Percentiles rank a stretch among this genome's conserved stretches.
Conservation (phyloP, 2,797 vertebrate species). For the Cichlasoma orientale region DNA sequence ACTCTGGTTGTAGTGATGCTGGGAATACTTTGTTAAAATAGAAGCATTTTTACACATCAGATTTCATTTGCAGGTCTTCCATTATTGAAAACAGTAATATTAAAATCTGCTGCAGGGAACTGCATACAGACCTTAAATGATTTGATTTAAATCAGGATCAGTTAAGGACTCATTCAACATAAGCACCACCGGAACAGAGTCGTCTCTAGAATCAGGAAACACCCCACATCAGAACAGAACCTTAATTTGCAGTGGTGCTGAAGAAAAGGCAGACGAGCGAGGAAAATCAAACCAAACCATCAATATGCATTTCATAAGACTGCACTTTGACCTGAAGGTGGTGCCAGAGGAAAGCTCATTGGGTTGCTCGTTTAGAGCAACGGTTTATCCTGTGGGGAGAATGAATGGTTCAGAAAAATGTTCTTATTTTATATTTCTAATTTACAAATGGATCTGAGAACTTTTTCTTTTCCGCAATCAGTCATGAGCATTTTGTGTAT, state of each 20-base stretch:
- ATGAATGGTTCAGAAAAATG: not conserved
- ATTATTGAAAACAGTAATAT: not conserved
- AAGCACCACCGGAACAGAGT: not conserved
- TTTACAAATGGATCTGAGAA: not conserved
- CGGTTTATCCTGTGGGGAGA: constrained; percentile 7
- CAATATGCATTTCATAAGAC: not conserved
- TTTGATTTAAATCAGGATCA: not conserved
- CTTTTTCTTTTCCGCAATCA: not conserved
- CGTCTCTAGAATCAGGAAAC: no score
- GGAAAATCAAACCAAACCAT: not conserved
- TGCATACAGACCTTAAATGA: not conserved
- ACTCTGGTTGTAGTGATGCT: not conserved
- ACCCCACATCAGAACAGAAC: no score
- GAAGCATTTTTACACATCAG: not conserved
- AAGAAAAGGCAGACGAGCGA: not conserved
- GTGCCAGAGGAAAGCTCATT: not conserved
- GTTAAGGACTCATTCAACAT: not conserved
- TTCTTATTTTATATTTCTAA: not conserved
- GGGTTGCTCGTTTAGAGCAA: not conserved
- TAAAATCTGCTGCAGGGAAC: not conserved
- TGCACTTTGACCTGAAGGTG: not conserved
- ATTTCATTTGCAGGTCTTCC: not conserved
- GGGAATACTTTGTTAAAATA: not conserved
- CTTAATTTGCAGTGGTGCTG: not conserved
- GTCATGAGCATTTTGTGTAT: not conserved